Base-by-base conservation (phyloP, 2,888 invertebrate species). In the Hermodice carunculata region DNA sequence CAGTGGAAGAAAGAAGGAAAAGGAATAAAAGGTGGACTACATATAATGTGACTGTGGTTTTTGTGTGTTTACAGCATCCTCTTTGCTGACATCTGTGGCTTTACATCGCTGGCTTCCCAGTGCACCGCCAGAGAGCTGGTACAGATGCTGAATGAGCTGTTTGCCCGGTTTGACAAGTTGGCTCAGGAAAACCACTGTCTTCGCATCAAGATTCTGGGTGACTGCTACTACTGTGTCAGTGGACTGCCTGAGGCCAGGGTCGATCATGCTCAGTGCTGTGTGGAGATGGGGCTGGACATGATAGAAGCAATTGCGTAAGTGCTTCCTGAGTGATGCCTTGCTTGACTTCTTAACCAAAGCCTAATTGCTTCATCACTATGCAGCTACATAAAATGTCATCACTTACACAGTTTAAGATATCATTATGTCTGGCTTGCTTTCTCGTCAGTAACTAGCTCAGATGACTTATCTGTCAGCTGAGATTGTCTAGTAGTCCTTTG, bases 231-330 rank as follows among this genome's bases (percentile, higher is more conserved):
- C 88, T 96, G 96, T 71, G 96, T 96, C 37, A 94, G 85, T 49
- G 98, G 98, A 2, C 88, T 98, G 69, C 97, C 97, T 0, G 98
- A 98, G 86, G 91, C 95, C 0, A 89, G 96, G 60, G 91, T 92
- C 58, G 96, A 98, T 88, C 98, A 98, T 85, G 98, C 97, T 66
- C 93, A 93, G 78, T 97, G 96, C 89, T 96, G 96, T 83, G 96
- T 98, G 11, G 96, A 97, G 88, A 98, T 98, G 97, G 98, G 97
- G 3, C 89, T 98, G 58, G 97, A 98, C 87, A 97, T 98, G 97
- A 98, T 98, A 81, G 96, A 98, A 87, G 96, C 97, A 28, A 98
- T 98, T 81, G 94, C 95, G 95, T 96, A 88, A 92, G 94, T 92
- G n/a, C n/a, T n/a, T n/a, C n/a, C n/a, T n/a, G n/a, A n/a, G n/a